Evolutionary conservation across 2,888 invertebrate genomes (phyloP), one percentile per base, ranked within the genome.

Genomic region (Eristalinus aeneus): DNA sequence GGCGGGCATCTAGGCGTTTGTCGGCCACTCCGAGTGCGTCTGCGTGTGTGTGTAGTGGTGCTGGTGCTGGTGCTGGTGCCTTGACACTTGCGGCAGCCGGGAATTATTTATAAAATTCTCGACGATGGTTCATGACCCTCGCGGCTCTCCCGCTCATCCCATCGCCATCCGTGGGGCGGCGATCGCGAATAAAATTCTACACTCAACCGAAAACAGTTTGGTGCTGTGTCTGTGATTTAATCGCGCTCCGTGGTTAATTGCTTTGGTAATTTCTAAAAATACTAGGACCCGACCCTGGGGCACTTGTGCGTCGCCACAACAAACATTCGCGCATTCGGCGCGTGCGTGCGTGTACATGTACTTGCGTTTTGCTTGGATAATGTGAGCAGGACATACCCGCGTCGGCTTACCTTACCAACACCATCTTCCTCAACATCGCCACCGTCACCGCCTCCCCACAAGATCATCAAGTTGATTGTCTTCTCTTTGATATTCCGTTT

Each of bases 181-280:
- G 71, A 79, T 63, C 72, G 81, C 85, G 58, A 85, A 81, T 76
- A 56, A 31, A 61, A 63, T 56, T 73, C 11, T 22, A 20, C 20
- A 53, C 36, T 81, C 58, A 39, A 73, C 71, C 27, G 34, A 67
- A 56, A 71, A 63, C 20, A 63, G 64, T 75, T 74, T 69, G 46
- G 34, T 64, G 58, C 68, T 73, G 27, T 27, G 27, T 60, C 11
- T 46, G 46, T 46, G 63, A 56, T 69, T 77, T 76, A 27, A 31
- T 36, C 61, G 71, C 61, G 76, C 60, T 76, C 75, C 80, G 68
- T 61, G 87, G 76, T 69, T 76, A 87, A 79, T 80, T 87, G 75
- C 54, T 78, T 87, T 71, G 72, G 84, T 87, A 85, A 84, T 85
- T 77, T 77, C 79, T 87, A 84, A 84, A 87, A 87, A 84, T 87